Evolutionary conservation across 2,797 vertebrate species (phyloP).

Genomic region (Pantherophis alleghaniensis): DNA sequence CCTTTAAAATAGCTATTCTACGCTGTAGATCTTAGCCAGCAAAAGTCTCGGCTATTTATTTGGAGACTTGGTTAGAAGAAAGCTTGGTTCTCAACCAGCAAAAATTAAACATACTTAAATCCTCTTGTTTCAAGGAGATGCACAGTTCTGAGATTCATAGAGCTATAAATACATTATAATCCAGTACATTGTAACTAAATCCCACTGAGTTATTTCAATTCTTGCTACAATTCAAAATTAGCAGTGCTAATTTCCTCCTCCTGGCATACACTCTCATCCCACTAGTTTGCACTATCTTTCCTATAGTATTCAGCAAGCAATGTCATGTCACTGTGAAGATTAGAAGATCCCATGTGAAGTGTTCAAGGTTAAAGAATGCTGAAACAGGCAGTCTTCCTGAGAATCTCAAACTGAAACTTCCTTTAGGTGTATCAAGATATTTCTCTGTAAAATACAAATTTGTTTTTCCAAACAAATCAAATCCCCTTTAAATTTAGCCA

Average conservation of each 20-base stretch:
- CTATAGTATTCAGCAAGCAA: neutral
- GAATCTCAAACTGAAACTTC: neutral
- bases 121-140: neutral
- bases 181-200: neutral
- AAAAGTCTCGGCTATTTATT: neutral
- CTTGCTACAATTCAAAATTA: neutral
- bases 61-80: neutral
- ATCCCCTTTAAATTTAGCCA: neutral
- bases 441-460: neutral
- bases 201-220: neutral
- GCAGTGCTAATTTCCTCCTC: neutral
- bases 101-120: neutral
- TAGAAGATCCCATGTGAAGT: neutral
- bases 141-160: neutral
- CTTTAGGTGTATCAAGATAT: neutral
- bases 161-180: neutral
- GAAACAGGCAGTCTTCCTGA: neutral
- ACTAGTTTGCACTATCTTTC: neutral
- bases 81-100: neutral
- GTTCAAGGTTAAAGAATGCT: neutral
- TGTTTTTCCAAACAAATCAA: neutral
- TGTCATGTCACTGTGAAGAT: neutral
- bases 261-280: neutral
- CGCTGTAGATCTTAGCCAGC: neutral
- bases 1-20: neutral